Conservation (phyloP, 2,113 vertebrate species). For the Siniperca chuatsi region DNA sequence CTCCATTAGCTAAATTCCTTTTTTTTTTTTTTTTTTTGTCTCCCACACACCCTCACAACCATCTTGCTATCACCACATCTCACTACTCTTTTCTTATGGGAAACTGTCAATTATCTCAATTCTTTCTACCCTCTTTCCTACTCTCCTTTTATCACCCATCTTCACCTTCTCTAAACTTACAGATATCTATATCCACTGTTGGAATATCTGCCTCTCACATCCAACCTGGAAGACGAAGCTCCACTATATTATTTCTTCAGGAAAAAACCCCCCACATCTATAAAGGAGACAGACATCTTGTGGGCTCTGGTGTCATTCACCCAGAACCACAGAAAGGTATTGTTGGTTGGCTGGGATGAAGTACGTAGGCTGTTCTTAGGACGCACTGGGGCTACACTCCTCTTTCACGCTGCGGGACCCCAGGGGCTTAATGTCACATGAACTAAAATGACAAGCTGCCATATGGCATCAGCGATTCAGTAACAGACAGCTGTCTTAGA, state of each 20-base stretch:
- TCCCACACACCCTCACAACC: conserved; percentile 23
- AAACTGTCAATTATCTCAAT: conserved; percentile 44
- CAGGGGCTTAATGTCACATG: conserved; percentile 17
- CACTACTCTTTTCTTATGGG: conserved; percentile 7
- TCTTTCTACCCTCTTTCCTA: conserved; percentile 15
- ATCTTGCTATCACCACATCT: conserved; percentile 9
- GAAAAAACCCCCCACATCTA: not conserved
- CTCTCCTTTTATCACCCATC: conserved; percentile 18
- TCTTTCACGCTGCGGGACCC: conserved; percentile 13
- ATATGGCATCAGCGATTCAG: conserved; percentile 37
- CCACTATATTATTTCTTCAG: not conserved
- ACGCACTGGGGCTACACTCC: not conserved
- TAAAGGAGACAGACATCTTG: conserved; percentile 12
- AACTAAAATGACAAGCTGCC: conserved; percentile 44
- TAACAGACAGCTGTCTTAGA: conserved; percentile 17
- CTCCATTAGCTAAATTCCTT: conserved; percentile 35
- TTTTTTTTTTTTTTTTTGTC: conserved; percentile 7
- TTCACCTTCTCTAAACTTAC: conserved; percentile 10
- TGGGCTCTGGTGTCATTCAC: not conserved
- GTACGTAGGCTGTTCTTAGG: not conserved
- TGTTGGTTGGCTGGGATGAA: not conserved
- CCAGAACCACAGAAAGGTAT: conserved; percentile 3
- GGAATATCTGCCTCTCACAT: conserved; percentile 20
- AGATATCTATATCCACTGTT: conserved; percentile 4
- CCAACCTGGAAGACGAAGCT: conserved; percentile 16